Evolutionary conservation across 37 sponge, comb jelly and placozoan genomes (phyloP).

Genomic region (Aplysina aerophoba): DNA sequence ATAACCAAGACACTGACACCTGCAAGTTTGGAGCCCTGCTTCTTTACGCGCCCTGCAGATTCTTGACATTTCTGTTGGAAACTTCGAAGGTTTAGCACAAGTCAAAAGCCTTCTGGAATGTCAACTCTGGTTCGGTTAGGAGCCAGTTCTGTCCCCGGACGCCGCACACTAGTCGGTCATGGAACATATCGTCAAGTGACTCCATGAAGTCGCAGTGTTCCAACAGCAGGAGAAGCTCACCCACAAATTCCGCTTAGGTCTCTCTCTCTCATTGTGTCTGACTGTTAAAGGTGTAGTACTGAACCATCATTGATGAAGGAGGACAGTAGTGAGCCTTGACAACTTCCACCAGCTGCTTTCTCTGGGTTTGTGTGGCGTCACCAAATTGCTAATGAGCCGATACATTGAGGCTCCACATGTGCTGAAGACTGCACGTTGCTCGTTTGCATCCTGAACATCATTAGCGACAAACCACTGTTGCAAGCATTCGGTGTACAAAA

Average conservation of each 20-base stretch:
- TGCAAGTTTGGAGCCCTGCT: neutral
- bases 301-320: neutral
- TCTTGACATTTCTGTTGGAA: neutral
- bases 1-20: neutral
- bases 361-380: neutral
- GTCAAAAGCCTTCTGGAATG: neutral
- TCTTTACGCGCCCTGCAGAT: neutral
- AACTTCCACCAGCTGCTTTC: neutral
- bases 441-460: neutral
- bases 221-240: neutral
- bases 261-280: neutral
- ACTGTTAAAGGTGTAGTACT: neutral
- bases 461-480: conserved; percentile 11
- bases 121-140: neutral
- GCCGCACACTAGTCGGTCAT: neutral
- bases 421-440: neutral
- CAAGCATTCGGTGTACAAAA: neutral
- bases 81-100: neutral
- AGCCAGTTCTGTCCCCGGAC: neutral
- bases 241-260: conserved; percentile 12
- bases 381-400: neutral
- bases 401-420: conserved; percentile 3
- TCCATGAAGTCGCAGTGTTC: conserved; percentile 1
- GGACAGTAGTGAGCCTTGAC: neutral
- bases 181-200: conserved; percentile 1